Evolutionary conservation across 2,888 invertebrate species (phyloP).

Genomic region (Melikaiella ostensackeni): DNA sequence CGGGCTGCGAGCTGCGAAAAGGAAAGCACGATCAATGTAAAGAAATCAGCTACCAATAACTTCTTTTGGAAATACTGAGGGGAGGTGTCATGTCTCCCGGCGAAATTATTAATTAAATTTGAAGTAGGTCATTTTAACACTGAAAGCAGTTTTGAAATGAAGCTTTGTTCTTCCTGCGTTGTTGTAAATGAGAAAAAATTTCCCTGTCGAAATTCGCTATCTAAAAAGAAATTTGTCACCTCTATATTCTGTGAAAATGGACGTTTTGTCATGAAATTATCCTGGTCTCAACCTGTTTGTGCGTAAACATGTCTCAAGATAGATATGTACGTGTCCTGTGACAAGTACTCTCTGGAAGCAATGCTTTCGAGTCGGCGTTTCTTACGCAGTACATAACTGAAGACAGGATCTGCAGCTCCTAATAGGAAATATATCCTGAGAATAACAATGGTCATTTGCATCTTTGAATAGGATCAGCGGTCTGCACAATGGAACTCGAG

Average conservation of each 20-base stretch:
- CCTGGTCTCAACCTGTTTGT: background rate
- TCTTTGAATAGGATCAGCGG: conserved; percentile 44
- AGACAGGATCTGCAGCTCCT: conserved; percentile 46
- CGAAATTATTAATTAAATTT: background rate
- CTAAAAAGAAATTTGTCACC: background rate
- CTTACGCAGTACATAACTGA: conserved; percentile 38
- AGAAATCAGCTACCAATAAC: background rate
- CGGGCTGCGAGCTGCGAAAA: conserved; percentile 14
- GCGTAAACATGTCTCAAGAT: conserved; percentile 15
- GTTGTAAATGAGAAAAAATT: background rate
- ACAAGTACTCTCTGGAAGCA: conserved; percentile 10
- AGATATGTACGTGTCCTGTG: conserved; percentile 24
- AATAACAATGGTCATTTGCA: conserved; percentile 58
- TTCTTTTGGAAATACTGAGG: background rate
- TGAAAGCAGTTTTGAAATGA: background rate
- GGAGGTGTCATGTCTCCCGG: too few relatives aligned
- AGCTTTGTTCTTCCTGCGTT: background rate
- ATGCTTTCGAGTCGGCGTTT: conserved; percentile 27
- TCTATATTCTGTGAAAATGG: background rate
- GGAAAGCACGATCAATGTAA: conserved; percentile 14
- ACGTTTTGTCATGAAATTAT: background rate
- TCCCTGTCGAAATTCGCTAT: background rate
- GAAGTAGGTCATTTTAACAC: background rate
- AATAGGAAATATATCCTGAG: conserved; percentile 52
- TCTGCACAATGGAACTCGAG: conserved; percentile 46